Percentiles rank a stretch among this genome's conserved stretches.
Evolutionary conservation across 1,140 invertebrate species (phyloP).

Genomic region (Caligus rogercresseyi): DNA sequence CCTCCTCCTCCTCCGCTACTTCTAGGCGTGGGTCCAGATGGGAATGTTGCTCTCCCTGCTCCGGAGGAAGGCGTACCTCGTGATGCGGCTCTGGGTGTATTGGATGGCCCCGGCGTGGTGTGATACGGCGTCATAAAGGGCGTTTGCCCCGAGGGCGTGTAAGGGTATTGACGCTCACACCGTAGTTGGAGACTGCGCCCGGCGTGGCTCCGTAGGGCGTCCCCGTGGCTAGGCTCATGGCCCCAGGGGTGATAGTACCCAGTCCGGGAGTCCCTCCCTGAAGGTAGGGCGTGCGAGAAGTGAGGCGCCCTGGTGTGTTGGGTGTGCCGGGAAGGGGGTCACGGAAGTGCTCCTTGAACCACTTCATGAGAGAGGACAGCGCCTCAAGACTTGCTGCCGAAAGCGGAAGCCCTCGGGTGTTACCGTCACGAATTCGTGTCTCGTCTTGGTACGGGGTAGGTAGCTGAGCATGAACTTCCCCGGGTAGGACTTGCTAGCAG

Average conservation of each 20-base stretch:
- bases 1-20: background rate
- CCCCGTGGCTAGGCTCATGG: slow-evolving; percentile 44
- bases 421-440: slow-evolving; percentile 80
- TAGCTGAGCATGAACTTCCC: slow-evolving; percentile 91
- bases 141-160: slow-evolving; percentile 72
- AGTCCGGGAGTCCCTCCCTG: slow-evolving; percentile 39
- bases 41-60: background rate
- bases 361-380: slow-evolving; percentile 62
- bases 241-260: slow-evolving; percentile 48
- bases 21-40: background rate
- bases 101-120: slow-evolving; percentile 22
- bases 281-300: slow-evolving; percentile 44
- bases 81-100: too few species aligned
- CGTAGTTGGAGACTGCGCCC: slow-evolving; percentile 18
- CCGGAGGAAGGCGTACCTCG: background rate
- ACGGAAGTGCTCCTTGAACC: slow-evolving; percentile 95
- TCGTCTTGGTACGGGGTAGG: slow-evolving; percentile 57
- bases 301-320: slow-evolving; percentile 42
- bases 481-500: slow-evolving; percentile 66
- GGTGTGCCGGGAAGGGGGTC: slow-evolving; percentile 69
- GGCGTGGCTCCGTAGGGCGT: slow-evolving; percentile 27
- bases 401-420: slow-evolving; percentile 82
- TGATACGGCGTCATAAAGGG: slow-evolving; percentile 73
- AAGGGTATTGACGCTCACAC: slow-evolving; percentile 30
- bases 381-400: slow-evolving; percentile 62